Conservation (phyloP, 2,888 invertebrate genomes). For the Keiferia lycopersicella region DNA sequence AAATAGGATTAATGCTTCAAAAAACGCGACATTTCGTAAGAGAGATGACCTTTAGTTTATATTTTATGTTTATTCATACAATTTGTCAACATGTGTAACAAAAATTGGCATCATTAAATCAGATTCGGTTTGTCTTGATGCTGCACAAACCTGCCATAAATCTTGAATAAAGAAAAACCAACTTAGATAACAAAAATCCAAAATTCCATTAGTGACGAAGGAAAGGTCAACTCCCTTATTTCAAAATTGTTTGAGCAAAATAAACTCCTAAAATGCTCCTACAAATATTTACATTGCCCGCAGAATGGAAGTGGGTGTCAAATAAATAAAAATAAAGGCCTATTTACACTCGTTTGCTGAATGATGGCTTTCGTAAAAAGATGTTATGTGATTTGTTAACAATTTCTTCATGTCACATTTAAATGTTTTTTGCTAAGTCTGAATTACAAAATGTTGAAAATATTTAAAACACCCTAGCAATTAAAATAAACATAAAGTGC, state of each 20-base stretch:
- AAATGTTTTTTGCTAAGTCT: not conserved
- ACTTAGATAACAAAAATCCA: not conserved
- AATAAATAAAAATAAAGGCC: conserved; percentile 27
- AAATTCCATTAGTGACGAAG: not conserved
- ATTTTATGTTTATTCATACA: too few relatives aligned
- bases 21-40: not conserved
- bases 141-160: too few relatives aligned
- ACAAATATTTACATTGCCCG: conserved; percentile 22
- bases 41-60: not conserved
- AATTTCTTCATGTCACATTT: not conserved
- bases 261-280: conserved; percentile 21
- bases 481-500: too few relatives aligned
- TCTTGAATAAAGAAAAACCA: too few relatives aligned
- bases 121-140: too few relatives aligned
- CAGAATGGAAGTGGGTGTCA: conserved; percentile 14
- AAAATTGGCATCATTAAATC: too few relatives aligned
- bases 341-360: conserved; percentile 22
- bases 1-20: not conserved
- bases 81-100: too few relatives aligned
- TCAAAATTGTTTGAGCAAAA: conserved; percentile 24
- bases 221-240: conserved; percentile 26
- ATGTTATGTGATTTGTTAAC: conserved; percentile 20
- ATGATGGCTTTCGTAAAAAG: conserved; percentile 16
- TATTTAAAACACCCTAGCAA: too few relatives aligned
- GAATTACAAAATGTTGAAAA: not conserved